Evolutionary conservation across 2,888 invertebrate genomes (phyloP), one percentile per base, ranked within the genome.

Genomic region (Uropetala carovei): DNA sequence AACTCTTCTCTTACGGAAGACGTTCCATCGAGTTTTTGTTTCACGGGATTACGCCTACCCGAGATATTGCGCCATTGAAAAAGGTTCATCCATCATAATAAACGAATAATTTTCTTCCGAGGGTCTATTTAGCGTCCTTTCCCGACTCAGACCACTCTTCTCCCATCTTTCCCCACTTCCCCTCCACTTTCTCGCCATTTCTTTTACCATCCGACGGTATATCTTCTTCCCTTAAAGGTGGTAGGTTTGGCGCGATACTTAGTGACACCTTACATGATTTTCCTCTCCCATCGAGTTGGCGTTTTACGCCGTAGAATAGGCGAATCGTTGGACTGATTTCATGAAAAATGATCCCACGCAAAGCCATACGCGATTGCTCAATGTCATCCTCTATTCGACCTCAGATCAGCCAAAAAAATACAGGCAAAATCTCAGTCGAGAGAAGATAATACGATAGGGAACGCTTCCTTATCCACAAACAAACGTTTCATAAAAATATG

Each of bases 261-360:
- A 16, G 83, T 86, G 86, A 86, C 86, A 59, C 59, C 59, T 22
- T 59, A 86, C 60, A 64, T 86, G 86, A 86, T 60, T 86, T 86
- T 64, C 86, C 60, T 86, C 60, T 86, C 60, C 60, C 60, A 60
- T 30, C 56, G 83, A 43, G 86, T 60, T 30, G 60, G 30, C 86
- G 30, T 60, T 60, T 60, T 60, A 60, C 60, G 60, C 86, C 60
- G 18, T 16, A 30, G 18, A 60, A 27, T 27, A 60, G 18, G 22
- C 8, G 86, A 27, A 86, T 60, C 86, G 30, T 10, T 7, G 86
- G 18, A 16, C 30, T 60, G 16, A 86, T 64, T 86, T 86, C 59
- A 60, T 86, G 60, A 86, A 86, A 86, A 86, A 86, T 59, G 22
- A 57, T 86, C 14, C 30, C 14, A 10, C 16, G 86, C 16, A 22